phyloP scores from a whole-genome alignment of 2,797 vertebrate genomes.

The Sciurus vulgaris region DNA sequence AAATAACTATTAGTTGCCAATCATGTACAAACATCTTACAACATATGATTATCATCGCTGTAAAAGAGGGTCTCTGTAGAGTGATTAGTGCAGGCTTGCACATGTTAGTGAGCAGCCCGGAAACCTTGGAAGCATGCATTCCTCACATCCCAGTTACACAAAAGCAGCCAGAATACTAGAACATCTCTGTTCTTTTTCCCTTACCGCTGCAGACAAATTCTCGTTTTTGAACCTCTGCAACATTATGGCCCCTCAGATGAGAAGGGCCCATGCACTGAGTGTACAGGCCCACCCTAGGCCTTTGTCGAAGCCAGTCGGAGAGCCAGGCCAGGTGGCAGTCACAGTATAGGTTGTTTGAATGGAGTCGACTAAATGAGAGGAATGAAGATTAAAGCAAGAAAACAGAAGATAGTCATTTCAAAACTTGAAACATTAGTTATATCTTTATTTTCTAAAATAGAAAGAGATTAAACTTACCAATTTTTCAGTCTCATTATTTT shows the following conservation, averaged over 20 bases:
- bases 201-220: constrained; percentile 97
- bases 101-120: background rate
- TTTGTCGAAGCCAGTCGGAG: constrained; percentile 97
- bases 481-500: constrained; percentile 69
- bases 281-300: constrained; percentile 97
- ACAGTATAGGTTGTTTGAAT: constrained; percentile 98
- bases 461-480: constrained; percentile 10
- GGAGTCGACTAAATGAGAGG: constrained; percentile 92
- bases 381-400: constrained; percentile 5
- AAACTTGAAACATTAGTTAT: background rate
- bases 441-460: constrained; percentile 57
- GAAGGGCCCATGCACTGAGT: constrained; percentile 97
- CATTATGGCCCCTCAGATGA: constrained; percentile 96
- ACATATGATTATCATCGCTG: too few relatives aligned
- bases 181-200: constrained; percentile 33
- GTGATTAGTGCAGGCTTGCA: background rate
- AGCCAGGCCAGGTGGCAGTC: constrained; percentile 99
- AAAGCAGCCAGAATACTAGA: rapidly evolving
- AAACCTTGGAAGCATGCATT: background rate
- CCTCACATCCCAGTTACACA: rapidly evolving
- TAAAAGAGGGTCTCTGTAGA: background rate
- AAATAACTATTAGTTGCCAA: background rate
- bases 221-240: constrained; percentile 97
- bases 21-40: background rate
- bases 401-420: background rate